Conservation (phyloP, 2,797 vertebrate genomes). For the Xenops minutus region DNA sequence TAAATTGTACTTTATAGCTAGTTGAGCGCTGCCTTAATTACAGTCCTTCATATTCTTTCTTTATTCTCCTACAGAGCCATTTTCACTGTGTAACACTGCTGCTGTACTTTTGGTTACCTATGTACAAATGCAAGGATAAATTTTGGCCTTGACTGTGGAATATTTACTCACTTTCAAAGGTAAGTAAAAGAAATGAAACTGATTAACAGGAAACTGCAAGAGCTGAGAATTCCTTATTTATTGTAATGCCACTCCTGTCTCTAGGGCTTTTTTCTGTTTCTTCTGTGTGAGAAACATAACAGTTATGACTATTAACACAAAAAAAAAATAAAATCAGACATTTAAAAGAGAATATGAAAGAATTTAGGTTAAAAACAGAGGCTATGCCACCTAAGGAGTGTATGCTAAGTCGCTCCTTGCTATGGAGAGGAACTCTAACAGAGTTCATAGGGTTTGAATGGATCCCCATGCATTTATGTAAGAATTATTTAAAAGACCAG, state of each 20-base stretch:
- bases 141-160: background rate
- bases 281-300: background rate
- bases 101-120: background rate
- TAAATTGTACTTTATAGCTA: background rate
- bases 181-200: slow-evolving; percentile 8
- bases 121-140: background rate
- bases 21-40: background rate
- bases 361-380: background rate
- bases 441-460: background rate
- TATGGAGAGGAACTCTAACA: background rate
- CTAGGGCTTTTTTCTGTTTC: background rate
- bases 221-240: background rate
- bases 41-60: background rate
- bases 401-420: background rate
- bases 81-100: background rate
- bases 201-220: background rate
- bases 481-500: background rate
- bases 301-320: background rate
- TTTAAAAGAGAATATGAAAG: background rate
- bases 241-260: background rate
- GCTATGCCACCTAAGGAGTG: background rate
- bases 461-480: background rate
- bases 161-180: background rate
- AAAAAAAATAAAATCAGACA: background rate
- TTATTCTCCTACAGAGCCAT: background rate